Evolutionary conservation across 2,113 vertebrate genomes (phyloP).

Genomic region (Tretioscincus oriximinensis): DNA sequence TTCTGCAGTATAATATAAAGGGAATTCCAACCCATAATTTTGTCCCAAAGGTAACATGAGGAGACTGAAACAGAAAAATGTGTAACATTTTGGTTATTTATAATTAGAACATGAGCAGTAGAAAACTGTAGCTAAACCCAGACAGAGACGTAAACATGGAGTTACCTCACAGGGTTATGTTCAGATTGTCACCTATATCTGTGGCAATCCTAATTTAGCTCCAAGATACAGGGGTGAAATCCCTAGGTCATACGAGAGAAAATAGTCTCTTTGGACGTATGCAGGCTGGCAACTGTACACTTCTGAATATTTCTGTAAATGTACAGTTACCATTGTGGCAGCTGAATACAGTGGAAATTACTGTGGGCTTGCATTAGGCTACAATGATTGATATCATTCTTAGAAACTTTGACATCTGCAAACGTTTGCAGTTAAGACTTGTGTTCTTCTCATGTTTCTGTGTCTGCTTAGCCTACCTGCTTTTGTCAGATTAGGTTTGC

Average conservation of each 20-base stretch:
- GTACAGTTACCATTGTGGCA: too few species aligned
- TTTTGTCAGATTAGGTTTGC: not conserved
- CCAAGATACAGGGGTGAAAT: too few species aligned
- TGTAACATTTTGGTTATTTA: not conserved
- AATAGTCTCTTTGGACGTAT: too few species aligned
- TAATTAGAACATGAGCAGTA: not conserved
- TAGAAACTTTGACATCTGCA: not conserved
- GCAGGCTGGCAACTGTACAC: too few species aligned
- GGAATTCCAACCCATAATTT: not conserved
- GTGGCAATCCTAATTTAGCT: too few species aligned
- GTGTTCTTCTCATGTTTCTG: rapidly evolving
- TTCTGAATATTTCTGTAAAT: too few species aligned
- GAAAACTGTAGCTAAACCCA: not conserved
- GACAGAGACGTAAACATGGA: too few species aligned
- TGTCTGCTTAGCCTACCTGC: not conserved
- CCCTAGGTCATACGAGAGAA: too few species aligned
- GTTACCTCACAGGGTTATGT: too few species aligned
- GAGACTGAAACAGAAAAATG: not conserved
- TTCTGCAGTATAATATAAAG: not conserved
- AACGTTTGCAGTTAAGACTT: rapidly evolving
- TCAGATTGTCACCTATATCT: too few species aligned
- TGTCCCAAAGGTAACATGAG: not conserved
- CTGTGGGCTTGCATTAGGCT: not conserved
- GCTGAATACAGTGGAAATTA: not conserved
- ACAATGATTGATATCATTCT: not conserved